phyloP scores from a whole-genome alignment of 2,113 vertebrate species.

The Odontesthes bonariensis region DNA sequence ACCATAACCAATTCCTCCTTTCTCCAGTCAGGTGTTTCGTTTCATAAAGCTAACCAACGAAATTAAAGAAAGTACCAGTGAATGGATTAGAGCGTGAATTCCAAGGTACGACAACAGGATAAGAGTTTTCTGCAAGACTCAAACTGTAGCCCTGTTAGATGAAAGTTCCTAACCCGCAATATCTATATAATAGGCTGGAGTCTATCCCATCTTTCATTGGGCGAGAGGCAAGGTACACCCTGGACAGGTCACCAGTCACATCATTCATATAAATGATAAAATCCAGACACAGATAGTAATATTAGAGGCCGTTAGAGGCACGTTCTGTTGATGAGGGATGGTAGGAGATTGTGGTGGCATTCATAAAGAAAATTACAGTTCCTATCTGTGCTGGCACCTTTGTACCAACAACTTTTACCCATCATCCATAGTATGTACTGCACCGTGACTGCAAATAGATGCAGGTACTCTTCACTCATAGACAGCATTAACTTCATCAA shows the following conservation, averaged over 20 bases:
- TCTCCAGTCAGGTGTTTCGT: too few species aligned
- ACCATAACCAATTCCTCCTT: too few species aligned
- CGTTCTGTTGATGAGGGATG: neutral
- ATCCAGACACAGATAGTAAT: too few species aligned
- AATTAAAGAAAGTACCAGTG: too few species aligned
- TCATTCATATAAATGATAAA: too few species aligned
- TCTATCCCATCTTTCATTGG: too few species aligned
- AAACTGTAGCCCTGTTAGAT: neutral
- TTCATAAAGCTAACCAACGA: too few species aligned
- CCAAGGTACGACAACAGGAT: neutral
- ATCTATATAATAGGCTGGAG: too few species aligned
- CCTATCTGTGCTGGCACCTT: neutral
- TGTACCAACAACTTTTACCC: neutral
- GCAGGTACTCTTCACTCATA: neutral
- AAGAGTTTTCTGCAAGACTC: neutral
- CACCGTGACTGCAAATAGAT: neutral
- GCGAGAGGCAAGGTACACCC: too few species aligned
- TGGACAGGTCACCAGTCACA: too few species aligned
- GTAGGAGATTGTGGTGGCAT: neutral
- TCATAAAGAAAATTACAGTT: neutral
- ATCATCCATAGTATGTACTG: neutral
- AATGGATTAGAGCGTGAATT: neutral
- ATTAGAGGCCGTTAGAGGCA: neutral
- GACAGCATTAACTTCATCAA: too few species aligned
- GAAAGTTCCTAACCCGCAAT: too few species aligned